Evolutionary conservation across 2,888 invertebrate species (phyloP), one percentile per base, ranked within the genome.

Genomic region (Parasteatoda lunata): DNA sequence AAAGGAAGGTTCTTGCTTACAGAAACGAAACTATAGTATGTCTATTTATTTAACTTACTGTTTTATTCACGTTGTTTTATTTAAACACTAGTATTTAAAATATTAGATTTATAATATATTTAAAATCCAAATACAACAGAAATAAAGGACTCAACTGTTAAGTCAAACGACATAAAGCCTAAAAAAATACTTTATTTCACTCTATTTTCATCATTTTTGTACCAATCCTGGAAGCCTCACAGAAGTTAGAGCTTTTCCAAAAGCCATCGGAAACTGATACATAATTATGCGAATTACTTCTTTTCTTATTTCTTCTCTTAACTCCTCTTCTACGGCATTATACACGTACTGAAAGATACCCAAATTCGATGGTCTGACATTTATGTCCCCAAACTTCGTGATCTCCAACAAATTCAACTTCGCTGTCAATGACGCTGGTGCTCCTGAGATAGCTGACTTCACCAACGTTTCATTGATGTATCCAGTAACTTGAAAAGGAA

Each of bases 331-430:
- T 13, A 85, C 85, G 0, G 76, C 70, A 59, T 85, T 80, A 30
- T 85, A 85, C 3, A 80, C 71, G 54, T 69, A 65, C 71, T 85
- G 85, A 6, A 80, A 66, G 51, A 77, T 8, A 6, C 85, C 85
- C 11, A 85, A 71, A 65, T 76, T 76, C 8, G 85, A 80, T 3
- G 77, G 47, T 13, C 80, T 70, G 0, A 64, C 77, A 45, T 85
- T 85, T 6, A 85, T 72, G 59, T 85, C 85, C 3, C 85, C 85
- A 59, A 85, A 80, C 52, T 80, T 85, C 15, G 52, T 77, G n/a
- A 85, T 80, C 66, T 85, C 80, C 13, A 85, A 48, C 1, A 76
- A 47, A 8, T 77, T 85, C 64, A 85, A 15, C n/a, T 77, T 45
- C 15, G 79, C 85, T 76, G 76, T 85, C 11, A 85, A 51, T 30